These are phyloP conservation scores for Otis tarda DNA, from an alignment of 2,113 vertebrate genomes.

Conservation along the genomic window DNA sequence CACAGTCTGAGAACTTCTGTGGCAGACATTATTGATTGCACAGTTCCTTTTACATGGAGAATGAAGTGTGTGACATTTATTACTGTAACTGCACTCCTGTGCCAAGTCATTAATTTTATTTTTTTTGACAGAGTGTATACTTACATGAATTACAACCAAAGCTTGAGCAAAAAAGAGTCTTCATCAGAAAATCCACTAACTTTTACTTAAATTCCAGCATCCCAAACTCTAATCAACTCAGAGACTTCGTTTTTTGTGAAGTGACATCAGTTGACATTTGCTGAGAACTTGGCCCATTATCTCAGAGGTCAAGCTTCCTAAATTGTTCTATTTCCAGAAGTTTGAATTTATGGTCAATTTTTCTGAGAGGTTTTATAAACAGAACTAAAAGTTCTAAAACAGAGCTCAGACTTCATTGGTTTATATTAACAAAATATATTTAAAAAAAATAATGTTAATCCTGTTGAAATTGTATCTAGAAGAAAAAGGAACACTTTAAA, in stretches of 20 bases:
- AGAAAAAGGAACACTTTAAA: not conserved
- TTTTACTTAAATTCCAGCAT: not conserved
- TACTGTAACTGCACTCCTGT: not conserved
- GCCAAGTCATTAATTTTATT: not conserved
- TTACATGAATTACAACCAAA: not conserved
- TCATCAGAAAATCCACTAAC: not conserved
- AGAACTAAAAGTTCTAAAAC: not conserved
- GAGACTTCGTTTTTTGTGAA: not conserved
- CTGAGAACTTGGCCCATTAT: not conserved
- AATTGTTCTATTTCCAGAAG: not conserved
- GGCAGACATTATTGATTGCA: not conserved
- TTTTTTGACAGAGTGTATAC: not conserved
- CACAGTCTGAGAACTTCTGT: not conserved
- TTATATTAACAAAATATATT: not conserved
- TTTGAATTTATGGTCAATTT: not conserved
- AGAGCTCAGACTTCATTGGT: not conserved
- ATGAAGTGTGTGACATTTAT: not conserved
- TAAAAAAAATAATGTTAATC: not conserved
- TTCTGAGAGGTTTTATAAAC: not conserved
- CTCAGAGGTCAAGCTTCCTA: not conserved
- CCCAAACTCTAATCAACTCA: not conserved
- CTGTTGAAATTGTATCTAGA: not conserved
- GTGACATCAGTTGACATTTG: not conserved
- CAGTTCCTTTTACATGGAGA: rapidly evolving
- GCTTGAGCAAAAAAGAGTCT: not conserved